A percentile compares a stretch with the other conserved stretches of the same genome.
These are phyloP conservation scores for Exocentrus adspersus DNA, from an alignment of 2,888 invertebrate genomes.

Conservation along the genomic window DNA sequence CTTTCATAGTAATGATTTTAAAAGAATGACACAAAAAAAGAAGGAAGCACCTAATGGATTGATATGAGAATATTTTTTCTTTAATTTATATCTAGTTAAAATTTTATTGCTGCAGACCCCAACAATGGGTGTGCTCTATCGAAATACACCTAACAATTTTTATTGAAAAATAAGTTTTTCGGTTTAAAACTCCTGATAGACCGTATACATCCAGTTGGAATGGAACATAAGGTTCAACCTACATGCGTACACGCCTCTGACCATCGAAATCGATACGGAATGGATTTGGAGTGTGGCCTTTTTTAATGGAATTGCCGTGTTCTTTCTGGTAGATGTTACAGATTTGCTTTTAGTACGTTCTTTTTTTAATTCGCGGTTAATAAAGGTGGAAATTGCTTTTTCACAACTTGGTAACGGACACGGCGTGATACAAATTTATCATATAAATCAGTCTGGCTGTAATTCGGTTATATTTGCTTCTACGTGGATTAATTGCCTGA, in stretches of 20 bases:
- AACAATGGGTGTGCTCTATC: too few relatives aligned
- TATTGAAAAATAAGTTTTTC: too few relatives aligned
- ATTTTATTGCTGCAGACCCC: too few relatives aligned
- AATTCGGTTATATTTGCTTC: neutral
- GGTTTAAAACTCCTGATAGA: too few relatives aligned
- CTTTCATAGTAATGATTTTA: too few relatives aligned
- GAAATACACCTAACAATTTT: too few relatives aligned
- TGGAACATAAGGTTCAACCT: conserved; percentile 6
- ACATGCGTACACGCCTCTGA: conserved; percentile 18
- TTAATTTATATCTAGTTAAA: too few relatives aligned
- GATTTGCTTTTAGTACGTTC: conserved; percentile 23
- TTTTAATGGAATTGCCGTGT: conserved; percentile 34
- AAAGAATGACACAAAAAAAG: too few relatives aligned
- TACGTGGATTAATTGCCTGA: neutral
- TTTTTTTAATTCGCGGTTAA: conserved; percentile 15
- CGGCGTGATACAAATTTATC: neutral
- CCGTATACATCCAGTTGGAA: conserved; percentile 1
- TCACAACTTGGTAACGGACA: neutral
- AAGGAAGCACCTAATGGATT: too few relatives aligned
- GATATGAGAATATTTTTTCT: too few relatives aligned
- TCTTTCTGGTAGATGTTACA: conserved; percentile 21
- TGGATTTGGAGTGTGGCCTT: conserved; percentile 29
- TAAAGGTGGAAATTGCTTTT: conserved; percentile 19
- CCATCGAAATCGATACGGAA: conserved; percentile 37
- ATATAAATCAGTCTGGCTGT: neutral